These are phyloP conservation scores for Tineola bisselliella DNA, from an alignment of 2,888 invertebrate genomes.

Conservation along the genomic window DNA sequence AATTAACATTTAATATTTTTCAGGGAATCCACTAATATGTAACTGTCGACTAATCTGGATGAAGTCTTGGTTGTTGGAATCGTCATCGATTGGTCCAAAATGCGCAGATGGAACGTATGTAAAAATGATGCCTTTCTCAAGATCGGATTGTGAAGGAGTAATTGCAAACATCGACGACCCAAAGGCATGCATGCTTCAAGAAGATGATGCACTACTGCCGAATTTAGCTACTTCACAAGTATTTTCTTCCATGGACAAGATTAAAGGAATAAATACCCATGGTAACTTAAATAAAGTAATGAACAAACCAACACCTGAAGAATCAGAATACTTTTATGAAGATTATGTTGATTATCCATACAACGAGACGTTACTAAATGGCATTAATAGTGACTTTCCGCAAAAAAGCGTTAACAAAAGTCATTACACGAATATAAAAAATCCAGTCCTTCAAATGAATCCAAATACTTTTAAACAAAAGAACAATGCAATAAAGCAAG, in stretches of 20 bases:
- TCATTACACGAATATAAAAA: constrained; percentile 63
- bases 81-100: constrained; percentile 77
- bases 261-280: constrained; percentile 54
- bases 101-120: constrained; percentile 82
- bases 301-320: constrained; percentile 73
- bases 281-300: constrained; percentile 44
- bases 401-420: constrained; percentile 36
- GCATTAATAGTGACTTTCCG: constrained; percentile 37
- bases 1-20: not conserved
- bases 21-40: constrained; percentile 86
- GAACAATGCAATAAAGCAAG: constrained; percentile 36
- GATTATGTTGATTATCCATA: constrained; percentile 83
- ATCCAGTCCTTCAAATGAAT: constrained; percentile 68
- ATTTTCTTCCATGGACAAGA: constrained; percentile 67
- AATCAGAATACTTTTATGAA: constrained; percentile 85
- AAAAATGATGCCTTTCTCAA: constrained; percentile 76
- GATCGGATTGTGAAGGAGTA: constrained; percentile 71
- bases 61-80: constrained; percentile 82
- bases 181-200: constrained; percentile 71
- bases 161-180: constrained; percentile 61
- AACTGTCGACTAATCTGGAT: constrained; percentile 86
- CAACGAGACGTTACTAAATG: constrained; percentile 64
- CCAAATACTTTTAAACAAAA: constrained; percentile 17
- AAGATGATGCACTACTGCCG: constrained; percentile 71
- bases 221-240: constrained; percentile 68